Conservation (phyloP, 2,113 vertebrate species). For the Canis aureus region DNA sequence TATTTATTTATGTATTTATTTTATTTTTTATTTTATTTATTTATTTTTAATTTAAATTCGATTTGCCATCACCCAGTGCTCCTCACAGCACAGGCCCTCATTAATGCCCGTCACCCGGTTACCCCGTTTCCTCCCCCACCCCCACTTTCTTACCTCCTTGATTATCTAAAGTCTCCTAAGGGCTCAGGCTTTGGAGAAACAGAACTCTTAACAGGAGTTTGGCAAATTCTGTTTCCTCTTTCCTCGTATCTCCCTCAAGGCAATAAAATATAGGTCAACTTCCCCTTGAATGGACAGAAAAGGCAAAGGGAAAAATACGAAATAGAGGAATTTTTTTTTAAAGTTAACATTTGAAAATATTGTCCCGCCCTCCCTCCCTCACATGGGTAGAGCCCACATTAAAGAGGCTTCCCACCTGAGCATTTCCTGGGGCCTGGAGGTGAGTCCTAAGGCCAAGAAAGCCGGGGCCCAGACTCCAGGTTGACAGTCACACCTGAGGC, state of each 20-base stretch:
- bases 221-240: neutral
- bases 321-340: neutral
- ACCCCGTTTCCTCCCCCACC: no score
- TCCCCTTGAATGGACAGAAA: slow-evolving; percentile 41
- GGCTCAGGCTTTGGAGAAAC: neutral
- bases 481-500: neutral
- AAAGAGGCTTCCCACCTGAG: neutral
- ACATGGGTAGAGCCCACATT: neutral
- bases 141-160: neutral
- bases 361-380: neutral
- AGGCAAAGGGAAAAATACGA: neutral
- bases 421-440: neutral
- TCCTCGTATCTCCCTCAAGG: neutral
- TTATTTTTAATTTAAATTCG: no score
- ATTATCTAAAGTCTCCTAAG: neutral
- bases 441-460: neutral
- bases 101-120: no score
- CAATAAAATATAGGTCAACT: neutral
- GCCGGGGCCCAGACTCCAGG: neutral
- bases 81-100: no score
- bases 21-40: no score
- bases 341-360: slow-evolving; percentile 8
- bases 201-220: neutral
- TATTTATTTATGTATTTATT: no score
- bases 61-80: no score